Evolutionary conservation across 2,113 vertebrate species (phyloP).

Genomic region (Alethe castanea): DNA sequence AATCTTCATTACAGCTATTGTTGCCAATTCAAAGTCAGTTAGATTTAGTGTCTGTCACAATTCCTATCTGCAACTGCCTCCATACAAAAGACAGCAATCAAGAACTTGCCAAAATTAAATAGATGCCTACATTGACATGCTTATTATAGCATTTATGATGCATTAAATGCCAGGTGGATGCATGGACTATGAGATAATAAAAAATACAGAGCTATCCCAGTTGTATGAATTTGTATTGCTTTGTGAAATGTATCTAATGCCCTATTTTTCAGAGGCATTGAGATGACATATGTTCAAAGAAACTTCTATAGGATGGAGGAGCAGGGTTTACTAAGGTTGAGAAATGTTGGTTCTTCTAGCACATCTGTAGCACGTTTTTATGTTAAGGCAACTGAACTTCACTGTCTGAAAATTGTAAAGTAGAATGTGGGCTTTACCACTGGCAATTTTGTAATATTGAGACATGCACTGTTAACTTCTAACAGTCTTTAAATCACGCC

Average conservation of each 20-base stretch:
- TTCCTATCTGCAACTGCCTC: constrained; percentile 18
- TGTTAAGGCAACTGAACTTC: neutral
- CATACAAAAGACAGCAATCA: constrained; percentile 51
- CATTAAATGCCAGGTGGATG: constrained; percentile 52
- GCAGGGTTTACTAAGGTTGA: neutral
- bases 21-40: constrained; percentile 37
- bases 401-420: neutral
- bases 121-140: neutral
- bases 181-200: constrained; percentile 22
- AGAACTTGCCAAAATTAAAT: constrained; percentile 55
- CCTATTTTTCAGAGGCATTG: neutral
- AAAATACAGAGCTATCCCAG: constrained; percentile 32
- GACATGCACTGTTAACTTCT: neutral
- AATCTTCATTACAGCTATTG: constrained; percentile 46
- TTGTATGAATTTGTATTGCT: constrained; percentile 30
- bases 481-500: neutral
- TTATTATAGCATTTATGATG: constrained; percentile 36
- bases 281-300: constrained; percentile 13
- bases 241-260: neutral
- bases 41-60: constrained; percentile 48
- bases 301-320: neutral
- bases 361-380: neutral
- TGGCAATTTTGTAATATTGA: neutral
- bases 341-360: neutral
- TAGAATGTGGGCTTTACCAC: neutral